phyloP scores from a whole-genome alignment of 1,140 invertebrate genomes.

The Amyelois transitella region DNA sequence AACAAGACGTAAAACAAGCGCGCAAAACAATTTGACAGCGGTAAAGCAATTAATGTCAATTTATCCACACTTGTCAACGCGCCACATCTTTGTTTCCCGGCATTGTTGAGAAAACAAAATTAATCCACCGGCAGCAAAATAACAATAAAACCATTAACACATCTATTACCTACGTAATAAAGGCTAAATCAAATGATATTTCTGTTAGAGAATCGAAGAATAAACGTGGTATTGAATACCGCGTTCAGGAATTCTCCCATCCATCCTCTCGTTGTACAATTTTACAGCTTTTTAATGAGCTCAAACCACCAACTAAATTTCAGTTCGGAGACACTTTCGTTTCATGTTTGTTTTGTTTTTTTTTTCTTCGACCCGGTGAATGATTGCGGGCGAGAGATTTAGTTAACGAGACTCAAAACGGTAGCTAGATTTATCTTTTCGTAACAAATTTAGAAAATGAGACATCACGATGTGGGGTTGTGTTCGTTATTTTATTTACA shows the following conservation, averaged over 20 bases:
- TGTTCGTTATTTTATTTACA: not conserved
- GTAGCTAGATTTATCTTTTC: slow-evolving; percentile 68
- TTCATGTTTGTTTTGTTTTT: slow-evolving; percentile 56
- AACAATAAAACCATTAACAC: not conserved
- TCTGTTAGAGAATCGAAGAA: slow-evolving; percentile 12
- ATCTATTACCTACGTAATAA: slow-evolving; percentile 17
- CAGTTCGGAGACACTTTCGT: slow-evolving; percentile 44
- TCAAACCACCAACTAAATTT: slow-evolving; percentile 60
- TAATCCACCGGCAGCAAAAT: slow-evolving; percentile 7
- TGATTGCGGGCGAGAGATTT: slow-evolving; percentile 63
- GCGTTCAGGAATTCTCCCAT: slow-evolving; percentile 35
- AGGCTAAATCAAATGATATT: slow-evolving; percentile 22
- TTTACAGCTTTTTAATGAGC: slow-evolving; percentile 72
- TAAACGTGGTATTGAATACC: slow-evolving; percentile 20
- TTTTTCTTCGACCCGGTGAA: slow-evolving; percentile 40
- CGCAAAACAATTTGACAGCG: slow-evolving; percentile 25
- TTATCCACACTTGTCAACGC: slow-evolving; percentile 56
- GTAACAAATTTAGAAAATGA: slow-evolving; percentile 71
- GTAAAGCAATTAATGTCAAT: slow-evolving; percentile 65
- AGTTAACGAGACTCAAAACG: slow-evolving; percentile 62
- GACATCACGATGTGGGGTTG: slow-evolving; percentile 38
- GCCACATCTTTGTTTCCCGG: slow-evolving; percentile 42
- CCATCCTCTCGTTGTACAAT: slow-evolving; percentile 47
- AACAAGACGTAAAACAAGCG: slow-evolving; percentile 22
- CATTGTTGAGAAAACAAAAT: slow-evolving; percentile 16